Evolutionary conservation across 2,888 invertebrate species (phyloP).

Genomic region (Coelinius sp.): DNA sequence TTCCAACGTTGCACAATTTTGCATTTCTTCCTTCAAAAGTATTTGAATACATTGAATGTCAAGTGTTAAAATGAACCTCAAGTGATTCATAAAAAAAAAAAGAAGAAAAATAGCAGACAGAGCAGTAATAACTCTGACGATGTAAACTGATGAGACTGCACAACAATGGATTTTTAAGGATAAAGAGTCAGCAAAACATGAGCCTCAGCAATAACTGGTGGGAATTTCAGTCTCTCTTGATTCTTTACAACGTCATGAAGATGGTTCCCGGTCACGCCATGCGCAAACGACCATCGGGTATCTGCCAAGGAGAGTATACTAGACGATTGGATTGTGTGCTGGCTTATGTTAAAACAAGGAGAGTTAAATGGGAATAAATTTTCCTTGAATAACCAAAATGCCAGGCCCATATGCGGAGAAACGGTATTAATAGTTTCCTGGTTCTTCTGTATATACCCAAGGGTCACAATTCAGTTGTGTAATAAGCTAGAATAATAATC

Average conservation of each 20-base stretch:
- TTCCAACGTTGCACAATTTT: not conserved
- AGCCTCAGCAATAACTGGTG: not conserved
- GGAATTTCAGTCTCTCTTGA: conserved; percentile 14
- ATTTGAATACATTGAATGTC: not conserved
- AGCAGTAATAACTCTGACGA: not conserved
- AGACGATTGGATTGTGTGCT: not conserved
- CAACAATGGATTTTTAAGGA: conserved; percentile 13
- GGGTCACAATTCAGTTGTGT: not conserved
- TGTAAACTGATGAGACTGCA: not conserved
- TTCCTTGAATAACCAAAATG: conserved; percentile 9
- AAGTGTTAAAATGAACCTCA: not conserved
- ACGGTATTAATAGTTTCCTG: conserved; percentile 12
- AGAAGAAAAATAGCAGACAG: not conserved
- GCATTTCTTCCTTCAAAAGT: not conserved
- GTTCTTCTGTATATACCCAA: not conserved
- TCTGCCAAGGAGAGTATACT: conserved; percentile 1
- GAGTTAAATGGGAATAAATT: conserved; percentile 8
- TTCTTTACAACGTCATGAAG: conserved; percentile 33
- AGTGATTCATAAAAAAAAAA: conserved; percentile 2
- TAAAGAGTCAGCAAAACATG: conserved; percentile 12
- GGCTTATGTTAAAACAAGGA: not conserved
- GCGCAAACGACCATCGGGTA: conserved; percentile 36
- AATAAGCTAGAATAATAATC: not conserved
- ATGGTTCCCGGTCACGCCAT: conserved; percentile 45
- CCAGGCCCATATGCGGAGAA: not conserved